Conservation (phyloP, 2,797 vertebrate genomes). For the Cryptoblepharus egeriae region DNA sequence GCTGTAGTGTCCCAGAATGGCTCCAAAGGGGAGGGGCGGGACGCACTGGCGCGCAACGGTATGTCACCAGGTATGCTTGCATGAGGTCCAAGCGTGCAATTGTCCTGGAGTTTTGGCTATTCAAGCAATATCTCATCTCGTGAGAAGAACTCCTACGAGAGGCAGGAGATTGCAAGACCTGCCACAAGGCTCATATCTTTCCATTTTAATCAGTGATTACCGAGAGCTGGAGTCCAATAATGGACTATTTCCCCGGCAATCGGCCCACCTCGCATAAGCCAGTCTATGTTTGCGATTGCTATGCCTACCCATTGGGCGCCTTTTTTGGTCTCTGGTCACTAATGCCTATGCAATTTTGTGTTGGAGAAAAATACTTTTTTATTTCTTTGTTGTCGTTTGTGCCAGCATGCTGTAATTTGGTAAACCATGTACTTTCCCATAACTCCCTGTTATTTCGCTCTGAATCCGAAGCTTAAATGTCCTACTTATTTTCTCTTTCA, state of each 20-base stretch:
- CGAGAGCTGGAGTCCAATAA: constrained; percentile 4
- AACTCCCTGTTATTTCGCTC: constrained; percentile 50
- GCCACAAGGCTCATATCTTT: background rate
- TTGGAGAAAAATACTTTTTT: constrained; percentile 47
- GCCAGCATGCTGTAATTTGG: constrained; percentile 57
- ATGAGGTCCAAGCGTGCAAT: background rate
- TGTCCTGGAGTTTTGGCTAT: background rate
- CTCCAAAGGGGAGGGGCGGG: too few relatives aligned
- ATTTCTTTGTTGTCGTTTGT: constrained; percentile 48
- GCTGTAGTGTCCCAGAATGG: too few relatives aligned
- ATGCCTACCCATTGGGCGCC: constrained; percentile 8
- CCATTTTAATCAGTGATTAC: constrained; percentile 12
- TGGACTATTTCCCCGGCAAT: background rate
- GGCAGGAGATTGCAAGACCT: background rate
- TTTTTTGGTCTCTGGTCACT: background rate
- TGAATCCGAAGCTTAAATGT: constrained; percentile 57
- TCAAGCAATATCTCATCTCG: background rate
- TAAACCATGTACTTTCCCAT: constrained; percentile 53
- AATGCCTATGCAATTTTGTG: constrained; percentile 36
- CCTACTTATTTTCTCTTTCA: constrained; percentile 62
- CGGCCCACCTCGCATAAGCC: background rate
- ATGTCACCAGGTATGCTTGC: too few relatives aligned
- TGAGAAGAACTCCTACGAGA: background rate
- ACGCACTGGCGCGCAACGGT: too few relatives aligned
- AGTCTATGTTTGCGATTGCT: constrained; percentile 12